Conservation (phyloP, 2,888 invertebrate species). For the Cerceris rybyensis region DNA sequence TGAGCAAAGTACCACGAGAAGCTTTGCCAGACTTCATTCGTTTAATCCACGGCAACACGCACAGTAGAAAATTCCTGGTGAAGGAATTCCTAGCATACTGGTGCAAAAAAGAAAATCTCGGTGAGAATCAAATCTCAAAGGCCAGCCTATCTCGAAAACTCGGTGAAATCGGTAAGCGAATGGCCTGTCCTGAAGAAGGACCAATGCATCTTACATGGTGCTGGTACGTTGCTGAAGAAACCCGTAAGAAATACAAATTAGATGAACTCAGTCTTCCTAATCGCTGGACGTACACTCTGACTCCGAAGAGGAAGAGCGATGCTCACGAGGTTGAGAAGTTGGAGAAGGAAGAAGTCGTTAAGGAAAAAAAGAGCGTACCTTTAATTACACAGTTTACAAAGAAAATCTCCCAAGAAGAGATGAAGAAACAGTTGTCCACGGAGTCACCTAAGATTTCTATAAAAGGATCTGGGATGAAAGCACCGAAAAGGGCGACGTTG, state of each 20-base stretch:
- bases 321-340: slow-evolving; percentile 57
- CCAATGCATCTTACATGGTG: slow-evolving; percentile 84
- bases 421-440: slow-evolving; percentile 73
- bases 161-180: slow-evolving; percentile 85
- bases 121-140: slow-evolving; percentile 79
- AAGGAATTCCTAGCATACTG: slow-evolving; percentile 86
- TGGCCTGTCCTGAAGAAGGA: slow-evolving; percentile 83
- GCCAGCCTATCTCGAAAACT: slow-evolving; percentile 83
- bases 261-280: slow-evolving; percentile 83
- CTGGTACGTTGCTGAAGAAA: slow-evolving; percentile 86
- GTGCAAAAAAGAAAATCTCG: slow-evolving; percentile 79
- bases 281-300: slow-evolving; percentile 83
- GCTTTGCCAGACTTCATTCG: slow-evolving; percentile 86
- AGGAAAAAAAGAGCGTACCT: slow-evolving; percentile 77
- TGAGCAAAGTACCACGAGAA: slow-evolving; percentile 81
- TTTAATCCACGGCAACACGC: slow-evolving; percentile 87
- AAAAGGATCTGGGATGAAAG: slow-evolving; percentile 50
- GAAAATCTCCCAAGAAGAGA: slow-evolving; percentile 77
- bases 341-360: slow-evolving; percentile 58
- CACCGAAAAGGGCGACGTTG: slow-evolving; percentile 73
- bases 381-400: slow-evolving; percentile 83
- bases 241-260: slow-evolving; percentile 83
- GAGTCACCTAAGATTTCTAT: slow-evolving; percentile 29
- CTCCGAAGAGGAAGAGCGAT: slow-evolving; percentile 65
- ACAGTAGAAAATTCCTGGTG: slow-evolving; percentile 84